Conservation (phyloP, 2,888 invertebrate genomes). For the Synanthedon vespiformis region DNA sequence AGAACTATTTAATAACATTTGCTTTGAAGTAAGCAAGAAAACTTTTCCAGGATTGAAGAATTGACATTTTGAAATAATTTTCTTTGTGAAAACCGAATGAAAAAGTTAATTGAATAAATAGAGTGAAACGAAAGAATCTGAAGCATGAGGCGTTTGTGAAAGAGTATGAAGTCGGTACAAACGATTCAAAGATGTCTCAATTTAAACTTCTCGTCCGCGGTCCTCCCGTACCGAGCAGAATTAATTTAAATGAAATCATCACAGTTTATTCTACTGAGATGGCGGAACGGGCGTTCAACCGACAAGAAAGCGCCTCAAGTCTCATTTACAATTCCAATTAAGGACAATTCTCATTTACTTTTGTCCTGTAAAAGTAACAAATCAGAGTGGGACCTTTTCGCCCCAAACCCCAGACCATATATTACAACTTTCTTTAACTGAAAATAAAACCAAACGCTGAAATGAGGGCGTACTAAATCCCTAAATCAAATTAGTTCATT, state of each 20-base stretch:
- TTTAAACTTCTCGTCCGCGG: conserved; percentile 33
- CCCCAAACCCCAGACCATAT: conserved; percentile 7
- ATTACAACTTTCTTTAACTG: conserved; percentile 12
- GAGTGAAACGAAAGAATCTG: neutral
- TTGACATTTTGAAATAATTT: neutral
- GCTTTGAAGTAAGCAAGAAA: no score
- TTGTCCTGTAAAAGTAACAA: conserved; percentile 53
- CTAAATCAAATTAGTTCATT: conserved; percentile 7
- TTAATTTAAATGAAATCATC: conserved; percentile 67
- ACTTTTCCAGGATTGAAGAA: no score
- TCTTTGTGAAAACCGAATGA: neutral
- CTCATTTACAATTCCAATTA: conserved; percentile 69
- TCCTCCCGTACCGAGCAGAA: conserved; percentile 33
- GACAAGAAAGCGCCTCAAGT: conserved; percentile 60
- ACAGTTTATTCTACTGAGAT: conserved; percentile 62
- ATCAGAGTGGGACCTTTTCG: conserved; percentile 31
- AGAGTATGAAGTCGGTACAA: conserved; percentile 30
- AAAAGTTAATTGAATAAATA: neutral
- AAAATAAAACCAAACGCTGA: conserved; percentile 13
- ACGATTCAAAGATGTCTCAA: conserved; percentile 35
- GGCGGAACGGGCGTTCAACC: conserved; percentile 51
- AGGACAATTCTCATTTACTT: conserved; percentile 65
- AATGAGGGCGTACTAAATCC: conserved; percentile 14
- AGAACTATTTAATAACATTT: no score
- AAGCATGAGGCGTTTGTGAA: conserved; percentile 1